phyloP scores from a whole-genome alignment of 2,888 invertebrate species.

The Allacma fusca region DNA sequence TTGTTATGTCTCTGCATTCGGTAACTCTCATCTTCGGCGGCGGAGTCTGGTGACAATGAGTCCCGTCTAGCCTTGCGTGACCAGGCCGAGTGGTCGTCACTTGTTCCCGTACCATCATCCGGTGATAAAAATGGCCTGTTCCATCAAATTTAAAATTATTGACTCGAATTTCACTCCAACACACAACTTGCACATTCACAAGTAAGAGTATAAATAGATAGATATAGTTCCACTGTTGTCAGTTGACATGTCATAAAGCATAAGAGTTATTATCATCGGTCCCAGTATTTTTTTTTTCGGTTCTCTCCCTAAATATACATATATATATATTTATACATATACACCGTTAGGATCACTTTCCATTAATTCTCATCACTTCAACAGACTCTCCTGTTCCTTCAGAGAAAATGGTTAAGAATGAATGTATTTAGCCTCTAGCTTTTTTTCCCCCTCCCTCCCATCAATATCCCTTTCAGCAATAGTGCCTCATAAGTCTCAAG shows the following conservation, averaged over 20 bases:
- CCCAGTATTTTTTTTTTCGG: neutral
- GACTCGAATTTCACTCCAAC: neutral
- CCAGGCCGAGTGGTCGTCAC: conserved; percentile 53
- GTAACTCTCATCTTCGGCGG: conserved; percentile 67
- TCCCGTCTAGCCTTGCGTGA: conserved; percentile 68
- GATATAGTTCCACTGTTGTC: neutral
- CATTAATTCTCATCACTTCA: neutral
- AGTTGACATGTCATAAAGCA: conserved; percentile 16
- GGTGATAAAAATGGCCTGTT: conserved; percentile 83
- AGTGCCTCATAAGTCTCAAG: neutral
- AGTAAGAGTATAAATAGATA: neutral
- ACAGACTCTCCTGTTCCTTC: neutral
- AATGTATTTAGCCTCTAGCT: neutral
- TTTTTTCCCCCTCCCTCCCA: neutral
- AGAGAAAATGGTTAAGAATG: neutral
- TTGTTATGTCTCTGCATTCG: conserved; percentile 66
- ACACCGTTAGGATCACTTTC: neutral
- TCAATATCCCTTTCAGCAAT: neutral
- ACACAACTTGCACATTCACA: neutral
- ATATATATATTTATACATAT: neutral
- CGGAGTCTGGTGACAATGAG: conserved; percentile 89
- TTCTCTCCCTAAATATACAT: too few relatives aligned
- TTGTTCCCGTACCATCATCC: conserved; percentile 67
- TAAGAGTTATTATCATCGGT: neutral
- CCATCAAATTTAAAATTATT: conserved; percentile 34